Base-by-base conservation (phyloP, 2,797 vertebrate species). In the Hippoglossus hippoglossus region DNA sequence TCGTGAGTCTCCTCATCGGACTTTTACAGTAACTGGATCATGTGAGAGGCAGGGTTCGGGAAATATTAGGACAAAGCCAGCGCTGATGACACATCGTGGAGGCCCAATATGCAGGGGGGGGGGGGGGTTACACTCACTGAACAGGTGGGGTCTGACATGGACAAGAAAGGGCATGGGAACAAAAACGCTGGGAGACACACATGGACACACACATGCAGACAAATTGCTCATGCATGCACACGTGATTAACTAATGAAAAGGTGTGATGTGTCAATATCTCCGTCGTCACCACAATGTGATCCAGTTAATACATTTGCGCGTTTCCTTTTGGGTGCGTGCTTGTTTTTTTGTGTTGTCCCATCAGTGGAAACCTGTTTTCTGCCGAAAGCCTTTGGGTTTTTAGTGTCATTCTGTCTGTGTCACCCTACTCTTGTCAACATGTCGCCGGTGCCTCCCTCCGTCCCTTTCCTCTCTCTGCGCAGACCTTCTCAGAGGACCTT, bases 361-460 rank as follows among this genome's bases (percentile, higher is more conserved):
- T 59, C 56, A 39, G 65, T 50, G 67, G 73, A 81, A 86, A 70
- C 67, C 58, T 66, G 71, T 72, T 75, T 70, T 70, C 69, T 26
- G 71, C 34, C 72, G 61, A 54, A 56, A 76, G 80, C 81, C 76
- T 64, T 73, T 61, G 70, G 81, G 70, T 24, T 62, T 60, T 57
- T 60, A 73, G 79, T 89, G 85, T 83, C 59, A 59, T 62, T 80
- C 83, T 78, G 63, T 84, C 83, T 85, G 73, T 79, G 62, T 81
- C 78, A 73, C 54, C 16, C 12, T 56, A n/a, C 64, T 74, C 80
- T 86, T 87, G 86, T 91, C 89, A 87, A 87, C 87, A 89, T 76
- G 77, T 82, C 56, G 77, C 80, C 68, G 25, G 52, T 63, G 66
- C 62, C 50, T 54, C 61, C n/a, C 61, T 61, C 62, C 12, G 3